Evolutionary conservation across 2,797 vertebrate genomes (phyloP).

Genomic region (Cynopterus sphinx): DNA sequence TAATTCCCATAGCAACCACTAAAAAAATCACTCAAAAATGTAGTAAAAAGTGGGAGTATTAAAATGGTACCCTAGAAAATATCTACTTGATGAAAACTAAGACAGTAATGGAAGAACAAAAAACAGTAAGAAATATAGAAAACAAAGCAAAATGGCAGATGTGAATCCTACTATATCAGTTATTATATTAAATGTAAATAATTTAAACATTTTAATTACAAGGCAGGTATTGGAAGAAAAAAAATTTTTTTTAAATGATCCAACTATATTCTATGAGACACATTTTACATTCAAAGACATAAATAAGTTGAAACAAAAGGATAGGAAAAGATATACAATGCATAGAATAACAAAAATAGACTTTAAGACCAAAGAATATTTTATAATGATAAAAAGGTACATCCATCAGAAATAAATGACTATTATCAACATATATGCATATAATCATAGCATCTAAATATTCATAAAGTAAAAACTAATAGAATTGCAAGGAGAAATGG

Average conservation of each 20-base stretch:
- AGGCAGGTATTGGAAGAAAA: neutral
- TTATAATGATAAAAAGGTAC: neutral
- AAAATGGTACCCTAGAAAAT: neutral
- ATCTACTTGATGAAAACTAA: neutral
- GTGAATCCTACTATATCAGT: neutral
- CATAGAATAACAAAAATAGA: neutral
- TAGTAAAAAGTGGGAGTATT: neutral
- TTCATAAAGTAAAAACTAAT: neutral
- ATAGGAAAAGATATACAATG: neutral
- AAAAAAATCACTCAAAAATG: neutral
- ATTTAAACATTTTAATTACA: neutral
- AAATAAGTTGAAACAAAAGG: neutral
- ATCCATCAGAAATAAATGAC: neutral
- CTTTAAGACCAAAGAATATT: neutral
- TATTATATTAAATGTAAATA: neutral
- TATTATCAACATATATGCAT: neutral
- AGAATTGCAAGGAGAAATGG: neutral
- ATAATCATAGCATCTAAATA: neutral
- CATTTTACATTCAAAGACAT: neutral
- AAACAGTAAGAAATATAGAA: neutral
- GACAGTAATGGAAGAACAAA: neutral
- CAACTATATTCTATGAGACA: neutral
- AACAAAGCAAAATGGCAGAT: neutral
- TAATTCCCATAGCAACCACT: neutral
- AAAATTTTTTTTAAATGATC: neutral